phyloP scores from a whole-genome alignment of 2,113 vertebrate species.

The Muntiacus reevesi region DNA sequence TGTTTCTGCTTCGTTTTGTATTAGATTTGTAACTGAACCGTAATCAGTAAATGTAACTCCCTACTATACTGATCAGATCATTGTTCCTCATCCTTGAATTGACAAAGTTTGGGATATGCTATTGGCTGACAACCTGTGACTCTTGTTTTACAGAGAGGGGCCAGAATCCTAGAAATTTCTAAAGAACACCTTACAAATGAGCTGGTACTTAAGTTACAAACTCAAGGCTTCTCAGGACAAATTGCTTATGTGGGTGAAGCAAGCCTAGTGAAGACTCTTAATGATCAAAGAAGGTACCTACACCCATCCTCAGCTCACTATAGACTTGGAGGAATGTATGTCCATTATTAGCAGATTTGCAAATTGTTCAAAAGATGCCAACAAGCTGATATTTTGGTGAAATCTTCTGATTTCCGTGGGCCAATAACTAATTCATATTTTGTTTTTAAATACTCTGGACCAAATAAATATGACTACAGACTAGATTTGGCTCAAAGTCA shows the following conservation, averaged over 20 bases:
- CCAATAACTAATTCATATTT: background rate
- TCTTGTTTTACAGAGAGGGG: background rate
- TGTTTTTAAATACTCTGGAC: background rate
- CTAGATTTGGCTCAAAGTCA: background rate
- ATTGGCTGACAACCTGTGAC: background rate
- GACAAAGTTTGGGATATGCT: background rate
- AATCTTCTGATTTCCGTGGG: background rate
- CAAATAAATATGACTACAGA: background rate
- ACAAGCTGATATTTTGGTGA: background rate
- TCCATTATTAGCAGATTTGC: background rate
- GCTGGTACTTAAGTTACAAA: too few species aligned
- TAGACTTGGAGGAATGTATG: accelerated
- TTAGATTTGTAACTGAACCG: background rate
- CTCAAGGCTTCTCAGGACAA: background rate
- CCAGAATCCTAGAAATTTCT: background rate
- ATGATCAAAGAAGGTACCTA: background rate
- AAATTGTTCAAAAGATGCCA: background rate
- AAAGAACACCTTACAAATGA: background rate
- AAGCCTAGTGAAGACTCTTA: background rate
- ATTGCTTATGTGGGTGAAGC: background rate
- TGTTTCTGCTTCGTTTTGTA: background rate
- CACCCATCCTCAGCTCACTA: background rate
- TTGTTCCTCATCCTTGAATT: background rate
- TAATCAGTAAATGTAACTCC: background rate
- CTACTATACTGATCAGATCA: background rate